Conservation (phyloP, 2,113 vertebrate genomes). For the Oryzias melastigma region DNA sequence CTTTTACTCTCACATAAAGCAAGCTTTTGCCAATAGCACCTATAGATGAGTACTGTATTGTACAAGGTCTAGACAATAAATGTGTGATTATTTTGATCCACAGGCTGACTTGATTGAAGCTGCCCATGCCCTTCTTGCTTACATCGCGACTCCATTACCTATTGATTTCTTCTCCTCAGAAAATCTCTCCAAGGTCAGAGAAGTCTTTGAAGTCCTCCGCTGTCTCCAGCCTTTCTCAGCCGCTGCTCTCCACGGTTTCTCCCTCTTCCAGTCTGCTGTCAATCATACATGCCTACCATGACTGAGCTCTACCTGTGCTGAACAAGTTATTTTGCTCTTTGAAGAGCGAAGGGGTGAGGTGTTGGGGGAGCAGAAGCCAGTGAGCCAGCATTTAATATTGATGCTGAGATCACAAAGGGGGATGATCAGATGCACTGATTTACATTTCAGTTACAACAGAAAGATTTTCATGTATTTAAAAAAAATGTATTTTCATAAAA, state of each 20-base stretch:
- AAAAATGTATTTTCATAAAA: too few relatives aligned
- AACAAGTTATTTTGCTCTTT: constrained; percentile 45
- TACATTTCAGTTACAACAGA: too few relatives aligned
- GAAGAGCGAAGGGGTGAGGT: neutral
- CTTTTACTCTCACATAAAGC: constrained; percentile 2
- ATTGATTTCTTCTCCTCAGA: constrained; percentile 71
- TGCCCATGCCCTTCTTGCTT: constrained; percentile 54
- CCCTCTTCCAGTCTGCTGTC: constrained; percentile 34
- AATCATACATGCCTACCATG: constrained; percentile 51
- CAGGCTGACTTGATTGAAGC: constrained; percentile 32
- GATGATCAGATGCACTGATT: too few relatives aligned
- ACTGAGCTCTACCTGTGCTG: constrained; percentile 32
- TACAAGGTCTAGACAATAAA: constrained; percentile 36
- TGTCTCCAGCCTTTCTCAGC: constrained; percentile 25
- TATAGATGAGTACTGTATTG: constrained; percentile 21
- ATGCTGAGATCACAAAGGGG: too few relatives aligned
- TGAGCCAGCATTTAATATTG: too few relatives aligned
- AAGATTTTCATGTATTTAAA: too few relatives aligned
- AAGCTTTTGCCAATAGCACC: constrained; percentile 15
- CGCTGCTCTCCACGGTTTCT: constrained; percentile 22
- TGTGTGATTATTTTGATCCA: constrained; percentile 52
- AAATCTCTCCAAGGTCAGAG: constrained; percentile 64
- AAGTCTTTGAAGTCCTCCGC: constrained; percentile 60
- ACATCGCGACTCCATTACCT: constrained; percentile 65
- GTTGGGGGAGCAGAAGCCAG: too few relatives aligned